These are phyloP conservation scores for Eledone cirrhosa DNA, from an alignment of 2,888 invertebrate genomes.

Conservation along the genomic window DNA sequence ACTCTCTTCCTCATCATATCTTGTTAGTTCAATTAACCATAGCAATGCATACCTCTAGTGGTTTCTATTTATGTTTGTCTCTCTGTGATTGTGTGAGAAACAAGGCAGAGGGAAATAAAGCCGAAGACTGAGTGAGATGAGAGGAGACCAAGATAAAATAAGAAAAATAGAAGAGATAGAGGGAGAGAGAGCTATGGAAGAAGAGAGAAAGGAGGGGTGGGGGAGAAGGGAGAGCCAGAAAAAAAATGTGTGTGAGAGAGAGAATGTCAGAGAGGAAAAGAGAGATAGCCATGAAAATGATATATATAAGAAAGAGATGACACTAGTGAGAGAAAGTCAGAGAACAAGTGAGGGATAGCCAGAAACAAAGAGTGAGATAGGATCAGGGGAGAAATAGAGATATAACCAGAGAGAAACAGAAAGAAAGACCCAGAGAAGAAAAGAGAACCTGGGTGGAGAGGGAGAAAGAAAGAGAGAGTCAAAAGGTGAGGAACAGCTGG, in stretches of 20 bases:
- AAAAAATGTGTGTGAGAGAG: not conserved
- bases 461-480: not conserved
- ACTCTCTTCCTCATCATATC: too few relatives aligned
- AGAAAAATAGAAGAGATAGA: not conserved
- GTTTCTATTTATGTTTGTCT: too few relatives aligned
- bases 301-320: not conserved
- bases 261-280: not conserved
- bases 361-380: not conserved
- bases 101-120: not conserved
- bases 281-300: not conserved
- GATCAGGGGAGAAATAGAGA: not conserved
- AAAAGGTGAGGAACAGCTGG: not conserved
- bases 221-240: not conserved
- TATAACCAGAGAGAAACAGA: not conserved
- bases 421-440: not conserved
- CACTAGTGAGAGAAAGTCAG: too few relatives aligned
- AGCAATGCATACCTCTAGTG: too few relatives aligned
- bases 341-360: not conserved
- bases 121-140: not conserved
- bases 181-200: not conserved
- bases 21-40: too few relatives aligned
- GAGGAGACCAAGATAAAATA: not conserved
- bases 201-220: not conserved
- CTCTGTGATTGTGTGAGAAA: too few relatives aligned
- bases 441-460: not conserved